These are phyloP conservation scores for Geodia barretti DNA, from an alignment of 37 sponge, comb jelly and placozoan genomes.

Conservation along the genomic window DNA sequence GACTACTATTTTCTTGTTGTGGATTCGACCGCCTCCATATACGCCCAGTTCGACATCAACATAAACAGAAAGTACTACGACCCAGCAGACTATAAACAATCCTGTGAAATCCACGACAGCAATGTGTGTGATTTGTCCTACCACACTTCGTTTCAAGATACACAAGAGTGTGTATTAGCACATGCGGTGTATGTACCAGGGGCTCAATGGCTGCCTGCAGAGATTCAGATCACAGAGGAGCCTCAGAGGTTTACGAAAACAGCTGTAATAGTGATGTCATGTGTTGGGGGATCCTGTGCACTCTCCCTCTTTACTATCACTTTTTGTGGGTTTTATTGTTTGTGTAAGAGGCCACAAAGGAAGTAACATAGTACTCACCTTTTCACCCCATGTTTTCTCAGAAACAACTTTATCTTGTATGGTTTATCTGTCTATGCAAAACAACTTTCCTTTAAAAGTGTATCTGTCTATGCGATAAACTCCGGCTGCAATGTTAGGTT, in stretches of 20 bases:
- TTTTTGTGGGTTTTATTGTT: not conserved
- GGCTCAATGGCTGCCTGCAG: not conserved
- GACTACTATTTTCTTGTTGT: not conserved
- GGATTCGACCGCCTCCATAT: not conserved
- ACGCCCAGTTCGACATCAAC: not conserved
- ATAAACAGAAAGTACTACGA: not conserved
- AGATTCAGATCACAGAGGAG: not conserved
- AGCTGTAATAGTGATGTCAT: not conserved
- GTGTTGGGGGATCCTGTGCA: not conserved
- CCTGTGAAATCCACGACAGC: not conserved
- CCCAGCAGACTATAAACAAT: not conserved
- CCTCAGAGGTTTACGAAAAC: not conserved
- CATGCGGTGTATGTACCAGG: not conserved
- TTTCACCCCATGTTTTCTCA: no score
- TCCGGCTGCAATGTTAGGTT: no score
- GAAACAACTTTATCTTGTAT: not conserved
- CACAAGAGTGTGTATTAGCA: not conserved
- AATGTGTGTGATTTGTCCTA: not conserved
- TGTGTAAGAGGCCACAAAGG: not conserved
- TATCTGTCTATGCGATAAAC: no score
- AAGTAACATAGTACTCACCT: no score
- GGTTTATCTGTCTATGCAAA: not conserved
- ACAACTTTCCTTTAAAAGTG: not conserved
- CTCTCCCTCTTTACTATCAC: not conserved
- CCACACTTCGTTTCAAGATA: not conserved